A percentile compares a stretch with the other conserved stretches of the same genome.
These are phyloP conservation scores for Pungitius pungitius DNA, from an alignment of 2,113 vertebrate species.

Conservation along the genomic window DNA sequence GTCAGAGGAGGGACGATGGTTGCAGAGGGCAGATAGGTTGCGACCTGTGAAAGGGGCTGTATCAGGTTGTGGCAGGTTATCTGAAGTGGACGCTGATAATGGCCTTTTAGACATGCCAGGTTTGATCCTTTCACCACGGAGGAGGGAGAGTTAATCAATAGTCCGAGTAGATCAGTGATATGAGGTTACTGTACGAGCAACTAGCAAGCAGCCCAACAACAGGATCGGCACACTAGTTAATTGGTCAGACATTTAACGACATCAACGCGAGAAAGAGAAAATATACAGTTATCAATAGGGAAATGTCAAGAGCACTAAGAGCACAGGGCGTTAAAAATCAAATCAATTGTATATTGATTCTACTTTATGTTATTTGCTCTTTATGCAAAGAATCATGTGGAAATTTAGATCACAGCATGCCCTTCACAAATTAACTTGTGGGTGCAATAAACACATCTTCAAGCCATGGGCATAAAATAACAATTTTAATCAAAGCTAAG, in stretches of 20 bases:
- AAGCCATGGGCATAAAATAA: constrained; percentile 46
- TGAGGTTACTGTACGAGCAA: constrained; percentile 77
- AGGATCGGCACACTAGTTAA: constrained; percentile 67
- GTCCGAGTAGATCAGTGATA: constrained; percentile 73
- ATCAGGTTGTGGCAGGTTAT: constrained; percentile 81
- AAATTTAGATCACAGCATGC: constrained; percentile 46
- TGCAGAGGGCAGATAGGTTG: constrained; percentile 70
- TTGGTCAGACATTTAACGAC: constrained; percentile 72
- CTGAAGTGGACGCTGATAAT: constrained; percentile 82
- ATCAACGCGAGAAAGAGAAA: constrained; percentile 58
- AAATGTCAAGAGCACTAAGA: constrained; percentile 56
- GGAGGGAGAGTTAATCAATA: constrained; percentile 80
- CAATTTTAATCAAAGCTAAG: constrained; percentile 62
- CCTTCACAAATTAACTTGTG: constrained; percentile 44
- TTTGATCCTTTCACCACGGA: constrained; percentile 75
- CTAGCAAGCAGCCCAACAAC: constrained; percentile 55
- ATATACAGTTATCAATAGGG: constrained; percentile 64
- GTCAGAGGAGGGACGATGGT: constrained; percentile 35
- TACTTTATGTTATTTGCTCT: constrained; percentile 40
- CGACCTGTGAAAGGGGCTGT: constrained; percentile 71
- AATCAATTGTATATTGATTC: constrained; percentile 50
- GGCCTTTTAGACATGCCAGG: constrained; percentile 81
- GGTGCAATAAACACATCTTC: constrained; percentile 47
- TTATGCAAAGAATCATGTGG: constrained; percentile 25
- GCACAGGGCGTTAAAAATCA: constrained; percentile 25